Evolutionary conservation across 2,888 invertebrate genomes (phyloP).

Genomic region (Chalcis sispes): DNA sequence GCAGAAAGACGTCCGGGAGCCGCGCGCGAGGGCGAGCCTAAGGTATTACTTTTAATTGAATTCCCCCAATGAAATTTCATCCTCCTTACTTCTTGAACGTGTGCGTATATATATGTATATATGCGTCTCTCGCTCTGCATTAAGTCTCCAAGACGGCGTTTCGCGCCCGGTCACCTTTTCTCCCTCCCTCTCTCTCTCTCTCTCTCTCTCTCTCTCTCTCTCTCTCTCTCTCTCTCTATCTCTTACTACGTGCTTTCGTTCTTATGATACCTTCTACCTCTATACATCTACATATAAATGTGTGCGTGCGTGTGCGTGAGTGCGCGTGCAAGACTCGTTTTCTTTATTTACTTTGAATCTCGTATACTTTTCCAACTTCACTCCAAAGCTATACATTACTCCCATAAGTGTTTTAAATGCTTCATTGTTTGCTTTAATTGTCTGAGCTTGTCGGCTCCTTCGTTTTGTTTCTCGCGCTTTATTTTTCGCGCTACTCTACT

Average conservation of each 20-base stretch:
- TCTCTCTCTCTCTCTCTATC: neutral
- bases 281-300: neutral
- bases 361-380: slow-evolving; percentile 37
- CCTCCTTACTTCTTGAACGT: slow-evolving; percentile 55
- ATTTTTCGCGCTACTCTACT: slow-evolving; percentile 25
- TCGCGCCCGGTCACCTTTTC: slow-evolving; percentile 21
- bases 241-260: neutral
- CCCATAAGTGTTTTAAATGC: slow-evolving; percentile 40
- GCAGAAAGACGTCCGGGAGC: slow-evolving; percentile 55
- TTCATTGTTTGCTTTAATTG: slow-evolving; percentile 44
- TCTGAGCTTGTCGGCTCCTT: slow-evolving; percentile 9
- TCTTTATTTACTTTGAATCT: slow-evolving; percentile 33
- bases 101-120: no score
- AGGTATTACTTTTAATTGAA: slow-evolving; percentile 74
- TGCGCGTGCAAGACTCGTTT: neutral
- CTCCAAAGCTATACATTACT: slow-evolving; percentile 10
- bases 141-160: slow-evolving; percentile 57
- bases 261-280: slow-evolving; percentile 14
- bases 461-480: neutral
- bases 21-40: slow-evolving; percentile 55
- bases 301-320: neutral
- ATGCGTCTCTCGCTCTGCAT: slow-evolving; percentile 59
- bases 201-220: neutral
- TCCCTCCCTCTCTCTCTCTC: neutral
- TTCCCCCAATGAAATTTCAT: slow-evolving; percentile 73